phyloP scores from a whole-genome alignment of 1,140 invertebrate species.

The Ceratina calcarata region DNA sequence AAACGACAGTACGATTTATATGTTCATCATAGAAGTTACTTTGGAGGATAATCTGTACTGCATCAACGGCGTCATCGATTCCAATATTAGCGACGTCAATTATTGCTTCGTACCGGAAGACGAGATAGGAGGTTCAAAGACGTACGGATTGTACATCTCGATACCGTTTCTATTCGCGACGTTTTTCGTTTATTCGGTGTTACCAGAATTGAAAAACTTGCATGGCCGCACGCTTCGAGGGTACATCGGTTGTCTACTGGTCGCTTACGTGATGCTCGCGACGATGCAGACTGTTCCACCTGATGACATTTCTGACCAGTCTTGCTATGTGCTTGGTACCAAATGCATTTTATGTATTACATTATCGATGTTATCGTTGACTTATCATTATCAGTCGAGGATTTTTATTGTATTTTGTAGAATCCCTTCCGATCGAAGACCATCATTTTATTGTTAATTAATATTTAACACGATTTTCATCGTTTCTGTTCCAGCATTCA shows the following conservation, averaged over 20 bases:
- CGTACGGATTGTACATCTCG: slow-evolving; percentile 77
- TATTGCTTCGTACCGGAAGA: slow-evolving; percentile 49
- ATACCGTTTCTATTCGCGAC: slow-evolving; percentile 81
- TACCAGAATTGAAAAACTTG: slow-evolving; percentile 81
- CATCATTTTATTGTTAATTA: too few relatives aligned
- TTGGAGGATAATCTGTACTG: slow-evolving; percentile 50
- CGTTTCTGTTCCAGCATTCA: slow-evolving; percentile 83
- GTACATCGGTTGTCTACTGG: slow-evolving; percentile 78
- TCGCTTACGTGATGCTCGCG: slow-evolving; percentile 78
- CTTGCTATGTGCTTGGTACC: slow-evolving; percentile 80
- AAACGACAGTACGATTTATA: slow-evolving; percentile 80
- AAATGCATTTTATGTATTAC: background rate
- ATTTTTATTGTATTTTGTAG: too few relatives aligned
- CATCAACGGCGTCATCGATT: slow-evolving; percentile 28
- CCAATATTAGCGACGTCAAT: slow-evolving; percentile 34
- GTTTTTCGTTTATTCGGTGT: slow-evolving; percentile 79
- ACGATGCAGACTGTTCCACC: slow-evolving; percentile 74
- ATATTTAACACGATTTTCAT: too few relatives aligned
- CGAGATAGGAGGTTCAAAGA: background rate
- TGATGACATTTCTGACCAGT: slow-evolving; percentile 64
- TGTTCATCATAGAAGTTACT: slow-evolving; percentile 56
- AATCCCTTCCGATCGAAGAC: too few relatives aligned
- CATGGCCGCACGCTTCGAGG: slow-evolving; percentile 81
- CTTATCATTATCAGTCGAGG: too few relatives aligned
- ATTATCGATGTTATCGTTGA: background rate